Evolutionary conservation across 1,140 invertebrate species (phyloP).

Genomic region (Wasmannia auropunctata): DNA sequence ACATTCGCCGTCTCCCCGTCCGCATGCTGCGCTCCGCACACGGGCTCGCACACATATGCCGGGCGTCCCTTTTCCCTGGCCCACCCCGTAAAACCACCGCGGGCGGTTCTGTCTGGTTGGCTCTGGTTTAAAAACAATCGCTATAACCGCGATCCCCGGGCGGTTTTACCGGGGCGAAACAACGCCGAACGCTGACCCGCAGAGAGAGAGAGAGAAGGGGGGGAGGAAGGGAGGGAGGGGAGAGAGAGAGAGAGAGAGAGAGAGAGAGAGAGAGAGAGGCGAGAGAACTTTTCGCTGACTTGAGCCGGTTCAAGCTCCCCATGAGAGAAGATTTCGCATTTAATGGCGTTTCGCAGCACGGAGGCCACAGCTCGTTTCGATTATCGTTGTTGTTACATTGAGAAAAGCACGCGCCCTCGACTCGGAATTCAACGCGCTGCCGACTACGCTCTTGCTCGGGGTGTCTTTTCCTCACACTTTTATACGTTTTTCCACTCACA

Average conservation of each 20-base stretch:
- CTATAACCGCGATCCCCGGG: slow-evolving; percentile 34
- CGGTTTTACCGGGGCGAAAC: slow-evolving; percentile 35
- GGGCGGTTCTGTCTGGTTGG: slow-evolving; percentile 32
- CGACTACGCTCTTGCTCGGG: not conserved
- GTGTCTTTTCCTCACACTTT: not conserved
- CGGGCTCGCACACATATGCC: too few relatives aligned
- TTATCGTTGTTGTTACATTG: slow-evolving; percentile 20
- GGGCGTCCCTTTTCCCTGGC: slow-evolving; percentile 1
- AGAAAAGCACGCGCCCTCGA: not conserved
- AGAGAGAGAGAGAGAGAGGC: too few relatives aligned
- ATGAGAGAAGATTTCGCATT: slow-evolving; percentile 15
- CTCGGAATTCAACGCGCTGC: not conserved
- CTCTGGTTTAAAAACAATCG: slow-evolving; percentile 68
- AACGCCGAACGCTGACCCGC: slow-evolving; percentile 47
- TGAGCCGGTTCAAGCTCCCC: not conserved
- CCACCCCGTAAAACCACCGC: slow-evolving; percentile 43
- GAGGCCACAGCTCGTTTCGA: slow-evolving; percentile 13
- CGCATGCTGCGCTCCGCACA: not conserved
- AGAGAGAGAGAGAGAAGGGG: too few relatives aligned
- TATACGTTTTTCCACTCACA: too few relatives aligned
- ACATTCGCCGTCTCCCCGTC: slow-evolving; percentile 36
- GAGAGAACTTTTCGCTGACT: slow-evolving; percentile 58
- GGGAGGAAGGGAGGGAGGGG: too few relatives aligned
- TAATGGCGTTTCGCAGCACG: slow-evolving; percentile 54
- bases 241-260: too few relatives aligned